Base-by-base conservation (phyloP, 92 coral and sea anemone species). In the Ricordea florida region DNA sequence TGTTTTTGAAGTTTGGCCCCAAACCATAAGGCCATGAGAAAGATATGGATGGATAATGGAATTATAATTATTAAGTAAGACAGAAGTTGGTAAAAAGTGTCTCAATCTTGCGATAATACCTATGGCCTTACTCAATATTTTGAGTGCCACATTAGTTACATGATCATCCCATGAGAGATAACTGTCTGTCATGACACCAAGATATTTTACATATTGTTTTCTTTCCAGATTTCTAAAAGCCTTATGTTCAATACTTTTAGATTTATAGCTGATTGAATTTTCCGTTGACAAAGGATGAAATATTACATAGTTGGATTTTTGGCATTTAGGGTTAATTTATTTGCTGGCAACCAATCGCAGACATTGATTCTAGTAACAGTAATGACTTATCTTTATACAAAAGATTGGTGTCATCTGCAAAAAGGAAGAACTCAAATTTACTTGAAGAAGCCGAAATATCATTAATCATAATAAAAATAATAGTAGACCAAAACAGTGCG, bases 371-470 rank as follows among this genome's bases (percentile, higher is more conserved):
- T 28, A 82, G 37, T 27, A 23, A 20, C 38, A 21, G 37, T 6
- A 82, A 14, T 44, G 26, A 78, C 57, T 84, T 84, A 50, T 84
- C 72, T 21, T 76, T 25, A 50, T 30, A 77, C 15, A 84, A 70
- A 32, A 84, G 46, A 49, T 67, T 84, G 41, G 85, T 72, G 41
- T 84, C 89, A 40, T 76, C 84, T 45, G 88, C 84, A 70, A 78
- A 79, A 7, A 78, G 38, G 45, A 48, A 75, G 33, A 83, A 66
- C 0, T 76, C 28, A 17, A 76, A 40, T 15, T 14, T 52, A 13
- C 34, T 26, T 10, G 89, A 63, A 34, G 71, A 67, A 32, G 57
- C 48, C 18, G 47, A 37, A 53, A 84, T 62, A 41, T 84, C 89
- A 60, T 76, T 76, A 9, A 68, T 37, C 77, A 84, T n/a, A 84